Evolutionary conservation across 2,888 invertebrate genomes (phyloP), one percentile per base, ranked within the genome.

Genomic region (Cheiracanthium punctorium): DNA sequence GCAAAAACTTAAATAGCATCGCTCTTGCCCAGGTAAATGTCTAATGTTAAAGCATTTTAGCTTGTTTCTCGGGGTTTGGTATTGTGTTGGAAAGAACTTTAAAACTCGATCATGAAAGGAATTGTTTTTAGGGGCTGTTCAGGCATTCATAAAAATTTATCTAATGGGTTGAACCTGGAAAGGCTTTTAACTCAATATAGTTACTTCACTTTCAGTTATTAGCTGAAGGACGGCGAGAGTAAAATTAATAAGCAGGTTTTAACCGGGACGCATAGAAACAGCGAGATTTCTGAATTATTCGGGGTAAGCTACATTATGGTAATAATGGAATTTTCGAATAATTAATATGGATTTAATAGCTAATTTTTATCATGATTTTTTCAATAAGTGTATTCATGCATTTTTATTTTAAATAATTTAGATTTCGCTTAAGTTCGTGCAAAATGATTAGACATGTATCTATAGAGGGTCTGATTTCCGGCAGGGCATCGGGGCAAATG

Each of bases 281-380:
- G 58, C 58, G 4, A 5, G 58, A 17, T 17, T 24, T 2, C 24
- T 17, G 24, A 24, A 58, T 58, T 58, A 24, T 24, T 58, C 58
- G 58, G 20, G 17, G 58, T 20, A 24, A 4, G 10, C 7, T 20
- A 24, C 58, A 58, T 58, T 58, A 58, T 24, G 7, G 58, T 4
- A n/a, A 24, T 58, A 58, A 58, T 58, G 58, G 58, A 58, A 58
- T 58, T 58, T 58, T 58, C n/a, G 58, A 58, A 24, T 58, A 58
- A 58, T 58, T 58, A 58, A 58, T 58, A 58, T 58, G 58, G 58
- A 24, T 58, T 58, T 58, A 58, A 58, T 58, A 58, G 58, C 58
- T 24, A 58, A 58, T 58, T 24, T 58, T 58, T 58, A 1, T 24
- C 58, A 58, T 58, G n/a, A n/a, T n/a, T n/a, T n/a, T n/a, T n/a